phyloP scores from a whole-genome alignment of 2,113 vertebrate species.

The Oreochromis niloticus region DNA sequence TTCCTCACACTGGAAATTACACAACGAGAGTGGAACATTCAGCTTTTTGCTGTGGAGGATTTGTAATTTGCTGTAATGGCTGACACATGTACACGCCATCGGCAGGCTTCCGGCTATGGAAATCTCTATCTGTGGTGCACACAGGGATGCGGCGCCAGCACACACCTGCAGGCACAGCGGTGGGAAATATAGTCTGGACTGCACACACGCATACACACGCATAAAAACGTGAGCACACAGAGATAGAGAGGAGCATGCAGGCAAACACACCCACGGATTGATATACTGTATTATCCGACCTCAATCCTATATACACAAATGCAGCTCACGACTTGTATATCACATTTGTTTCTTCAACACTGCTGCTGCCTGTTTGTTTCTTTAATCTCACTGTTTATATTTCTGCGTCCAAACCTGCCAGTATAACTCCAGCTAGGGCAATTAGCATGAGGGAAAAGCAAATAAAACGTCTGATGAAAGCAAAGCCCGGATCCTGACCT shows the following conservation, averaged over 20 bases:
- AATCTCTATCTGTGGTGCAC: constrained; percentile 35
- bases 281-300: neutral
- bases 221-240: neutral
- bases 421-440: constrained; percentile 28
- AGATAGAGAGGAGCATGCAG: neutral
- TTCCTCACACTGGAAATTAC: constrained; percentile 59
- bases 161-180: constrained; percentile 25
- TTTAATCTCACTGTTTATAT: constrained; percentile 58
- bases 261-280: neutral
- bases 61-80: constrained; percentile 70
- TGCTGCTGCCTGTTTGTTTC: constrained; percentile 43
- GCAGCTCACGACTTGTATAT: constrained; percentile 18
- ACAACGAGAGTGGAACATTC: constrained; percentile 58
- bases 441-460: constrained; percentile 49
- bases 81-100: constrained; percentile 67
- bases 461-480: constrained; percentile 59
- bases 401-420: constrained; percentile 45
- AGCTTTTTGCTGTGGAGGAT: constrained; percentile 47
- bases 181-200: neutral
- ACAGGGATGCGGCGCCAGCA: constrained; percentile 7
- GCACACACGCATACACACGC: neutral
- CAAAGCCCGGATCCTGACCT: constrained; percentile 34
- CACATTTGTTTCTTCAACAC: constrained; percentile 25
- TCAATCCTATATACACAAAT: neutral
- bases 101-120: constrained; percentile 49